A percentile compares a stretch with the other conserved stretches of the same genome.
These are phyloP conservation scores for Elephantulus edwardii DNA, from an alignment of 2,113 vertebrate genomes.

Conservation along the genomic window DNA sequence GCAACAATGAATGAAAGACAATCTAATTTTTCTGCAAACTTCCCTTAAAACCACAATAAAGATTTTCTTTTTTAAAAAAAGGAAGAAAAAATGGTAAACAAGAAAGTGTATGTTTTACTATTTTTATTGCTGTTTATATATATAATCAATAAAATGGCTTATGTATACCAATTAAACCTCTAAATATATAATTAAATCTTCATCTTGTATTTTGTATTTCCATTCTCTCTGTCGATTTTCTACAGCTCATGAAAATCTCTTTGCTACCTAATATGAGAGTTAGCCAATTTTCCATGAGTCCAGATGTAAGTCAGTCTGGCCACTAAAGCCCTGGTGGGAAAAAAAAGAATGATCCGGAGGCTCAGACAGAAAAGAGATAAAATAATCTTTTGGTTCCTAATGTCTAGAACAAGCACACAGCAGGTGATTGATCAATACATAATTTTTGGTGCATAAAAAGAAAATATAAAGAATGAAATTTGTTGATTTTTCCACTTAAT, in stretches of 20 bases:
- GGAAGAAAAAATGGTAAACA: too few relatives aligned
- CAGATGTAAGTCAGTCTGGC: not conserved
- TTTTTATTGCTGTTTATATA: too few relatives aligned
- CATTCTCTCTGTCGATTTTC: too few relatives aligned
- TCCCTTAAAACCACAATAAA: too few relatives aligned
- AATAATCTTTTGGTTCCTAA: not conserved
- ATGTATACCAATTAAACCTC: not conserved
- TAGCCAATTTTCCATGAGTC: not conserved
- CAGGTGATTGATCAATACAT: not conserved
- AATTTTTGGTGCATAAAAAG: not conserved
- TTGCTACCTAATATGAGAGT: not conserved
- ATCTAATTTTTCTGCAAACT: too few relatives aligned
- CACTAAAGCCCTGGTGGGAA: not conserved
- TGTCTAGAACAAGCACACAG: not conserved
- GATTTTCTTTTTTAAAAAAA: too few relatives aligned
- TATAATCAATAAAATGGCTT: too few relatives aligned
- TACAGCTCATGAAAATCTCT: not conserved
- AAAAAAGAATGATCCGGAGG: not conserved
- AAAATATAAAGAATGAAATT: not conserved
- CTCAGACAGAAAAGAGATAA: not conserved
- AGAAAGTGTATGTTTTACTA: too few relatives aligned
- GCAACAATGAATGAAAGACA: too few relatives aligned
- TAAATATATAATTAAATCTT: not conserved
- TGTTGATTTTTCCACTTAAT: too few relatives aligned
- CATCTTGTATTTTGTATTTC: not conserved